phyloP scores from a whole-genome alignment of 2,888 invertebrate genomes.

The Strigamia transsilvanica region DNA sequence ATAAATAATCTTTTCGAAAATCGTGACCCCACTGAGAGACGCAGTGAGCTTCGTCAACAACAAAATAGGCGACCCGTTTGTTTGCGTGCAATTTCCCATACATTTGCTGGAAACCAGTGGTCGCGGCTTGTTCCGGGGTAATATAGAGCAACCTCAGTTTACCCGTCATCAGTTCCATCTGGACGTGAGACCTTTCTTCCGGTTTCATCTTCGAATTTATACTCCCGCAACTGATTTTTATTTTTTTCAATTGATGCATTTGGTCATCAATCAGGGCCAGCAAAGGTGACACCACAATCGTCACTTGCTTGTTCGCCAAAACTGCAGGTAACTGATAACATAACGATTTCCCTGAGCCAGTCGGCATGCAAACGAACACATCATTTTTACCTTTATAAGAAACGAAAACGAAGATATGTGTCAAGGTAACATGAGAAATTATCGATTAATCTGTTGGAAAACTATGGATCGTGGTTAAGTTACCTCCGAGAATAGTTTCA shows the following conservation, averaged over 20 bases:
- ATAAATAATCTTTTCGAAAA: conserved; percentile 93
- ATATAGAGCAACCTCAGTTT: conserved; percentile 74
- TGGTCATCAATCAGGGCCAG: conserved; percentile 96
- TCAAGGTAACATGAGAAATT: neutral
- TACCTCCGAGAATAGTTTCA: neutral
- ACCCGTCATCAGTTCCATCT: conserved; percentile 76
- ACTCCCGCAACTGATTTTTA: conserved; percentile 84
- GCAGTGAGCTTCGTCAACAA: conserved; percentile 98
- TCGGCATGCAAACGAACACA: conserved; percentile 97
- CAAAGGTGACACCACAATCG: conserved; percentile 94
- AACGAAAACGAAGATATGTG: neutral
- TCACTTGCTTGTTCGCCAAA: conserved; percentile 78
- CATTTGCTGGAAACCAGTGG: conserved; percentile 73
- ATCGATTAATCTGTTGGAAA: conserved; percentile 18
- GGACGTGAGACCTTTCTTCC: conserved; percentile 78
- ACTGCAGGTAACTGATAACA: conserved; percentile 97
- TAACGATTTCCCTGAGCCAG: conserved; percentile 96
- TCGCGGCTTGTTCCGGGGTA: conserved; percentile 95
- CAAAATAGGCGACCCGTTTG: conserved; percentile 74
- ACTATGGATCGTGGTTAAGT: neutral
- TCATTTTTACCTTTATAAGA: conserved; percentile 72
- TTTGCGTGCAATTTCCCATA: neutral
- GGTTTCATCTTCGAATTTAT: conserved; percentile 89
- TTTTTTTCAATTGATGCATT: conserved; percentile 80
- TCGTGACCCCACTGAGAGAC: conserved; percentile 99